These are phyloP conservation scores for Empidonax traillii DNA, from an alignment of 2,113 vertebrate species.

Conservation along the genomic window DNA sequence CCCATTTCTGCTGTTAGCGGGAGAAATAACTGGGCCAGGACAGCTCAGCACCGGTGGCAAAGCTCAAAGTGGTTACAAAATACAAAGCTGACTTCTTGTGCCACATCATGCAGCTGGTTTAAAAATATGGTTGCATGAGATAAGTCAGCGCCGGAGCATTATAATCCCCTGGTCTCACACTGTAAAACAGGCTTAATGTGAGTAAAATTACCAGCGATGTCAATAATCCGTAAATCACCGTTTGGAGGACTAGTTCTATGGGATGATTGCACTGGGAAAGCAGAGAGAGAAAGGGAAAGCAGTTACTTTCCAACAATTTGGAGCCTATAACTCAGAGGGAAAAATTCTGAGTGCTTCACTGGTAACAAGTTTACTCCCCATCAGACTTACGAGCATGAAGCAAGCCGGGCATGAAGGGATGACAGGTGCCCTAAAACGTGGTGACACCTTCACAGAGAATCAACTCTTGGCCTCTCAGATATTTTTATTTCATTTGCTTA, in stretches of 20 bases:
- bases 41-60: not conserved
- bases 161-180: not conserved
- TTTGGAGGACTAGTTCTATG: not conserved
- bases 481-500: not conserved
- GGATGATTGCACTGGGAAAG: not conserved
- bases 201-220: not conserved
- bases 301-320: not conserved
- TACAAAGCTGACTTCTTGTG: not conserved
- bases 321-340: not conserved
- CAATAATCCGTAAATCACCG: not conserved
- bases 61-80: not conserved
- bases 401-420: not conserved
- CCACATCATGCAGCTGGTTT: not conserved
- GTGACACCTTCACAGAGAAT: not conserved
- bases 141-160: not conserved
- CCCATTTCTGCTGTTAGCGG: not conserved
- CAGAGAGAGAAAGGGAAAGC: not conserved
- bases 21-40: not conserved
- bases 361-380: not conserved
- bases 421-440: not conserved
- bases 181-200: not conserved
- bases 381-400: not conserved
- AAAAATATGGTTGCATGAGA: not conserved
- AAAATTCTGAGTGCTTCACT: not conserved
- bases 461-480: not conserved